Conservation (phyloP, 2,797 vertebrate genomes). For the Onychomys leucogaster region DNA sequence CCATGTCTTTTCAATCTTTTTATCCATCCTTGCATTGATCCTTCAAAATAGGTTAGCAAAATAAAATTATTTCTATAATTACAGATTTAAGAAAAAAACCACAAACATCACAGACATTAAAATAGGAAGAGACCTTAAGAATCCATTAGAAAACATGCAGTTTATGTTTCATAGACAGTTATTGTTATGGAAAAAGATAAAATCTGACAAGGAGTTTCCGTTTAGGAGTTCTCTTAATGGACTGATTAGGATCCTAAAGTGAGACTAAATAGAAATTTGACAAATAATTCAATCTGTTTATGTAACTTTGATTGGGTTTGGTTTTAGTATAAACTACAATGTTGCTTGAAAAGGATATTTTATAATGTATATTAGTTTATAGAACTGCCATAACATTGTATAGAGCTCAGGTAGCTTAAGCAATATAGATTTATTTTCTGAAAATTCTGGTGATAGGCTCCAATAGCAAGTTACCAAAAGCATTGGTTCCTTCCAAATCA, state of each 20-base stretch:
- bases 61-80: conserved; percentile 39
- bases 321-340: no score
- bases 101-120: background rate
- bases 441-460: background rate
- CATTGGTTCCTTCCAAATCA: background rate
- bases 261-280: background rate
- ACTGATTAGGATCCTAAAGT: background rate
- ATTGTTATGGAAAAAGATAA: background rate
- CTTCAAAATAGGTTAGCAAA: conserved; percentile 21
- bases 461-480: background rate
- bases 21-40: background rate
- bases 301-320: background rate
- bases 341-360: background rate
- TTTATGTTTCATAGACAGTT: background rate
- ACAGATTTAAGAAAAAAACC: background rate
- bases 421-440: background rate
- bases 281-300: background rate
- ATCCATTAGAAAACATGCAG: background rate
- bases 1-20: background rate
- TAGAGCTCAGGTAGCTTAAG: background rate
- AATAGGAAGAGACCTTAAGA: background rate
- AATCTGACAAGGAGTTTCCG: background rate
- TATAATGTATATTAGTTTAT: background rate
- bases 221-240: background rate
- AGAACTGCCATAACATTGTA: background rate